Percentiles rank a stretch among this genome's conserved stretches.
Evolutionary conservation across 2,797 vertebrate genomes (phyloP).

Genomic region (Helicolenus hilgendorfi): DNA sequence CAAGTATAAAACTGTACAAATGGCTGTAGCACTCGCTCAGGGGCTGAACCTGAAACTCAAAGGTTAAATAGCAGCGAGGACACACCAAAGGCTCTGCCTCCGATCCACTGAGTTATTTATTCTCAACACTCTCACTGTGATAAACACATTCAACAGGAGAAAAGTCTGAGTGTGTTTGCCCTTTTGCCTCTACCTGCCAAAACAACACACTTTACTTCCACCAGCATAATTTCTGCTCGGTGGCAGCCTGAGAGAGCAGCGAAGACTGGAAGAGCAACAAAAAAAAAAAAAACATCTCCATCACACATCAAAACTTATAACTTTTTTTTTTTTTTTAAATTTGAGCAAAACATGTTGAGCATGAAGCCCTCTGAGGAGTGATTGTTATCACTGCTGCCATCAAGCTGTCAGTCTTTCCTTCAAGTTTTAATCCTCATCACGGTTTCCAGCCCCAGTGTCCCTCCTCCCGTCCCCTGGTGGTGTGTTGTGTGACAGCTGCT

Average conservation of each 20-base stretch:
- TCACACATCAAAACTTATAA: slow-evolving; percentile 22
- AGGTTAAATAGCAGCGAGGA: slow-evolving; percentile 1
- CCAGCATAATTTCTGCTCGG: slow-evolving; percentile 27
- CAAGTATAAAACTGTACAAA: background rate
- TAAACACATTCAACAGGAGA: slow-evolving; percentile 48
- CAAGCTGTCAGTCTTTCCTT: slow-evolving; percentile 39
- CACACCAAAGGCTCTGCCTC: background rate
- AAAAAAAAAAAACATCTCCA: slow-evolving; percentile 24
- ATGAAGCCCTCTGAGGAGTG: slow-evolving; percentile 6
- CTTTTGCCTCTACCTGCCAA: slow-evolving; percentile 55
- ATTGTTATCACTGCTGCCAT: slow-evolving; percentile 30
- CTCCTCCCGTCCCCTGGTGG: slow-evolving; percentile 79
- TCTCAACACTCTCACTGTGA: slow-evolving; percentile 46
- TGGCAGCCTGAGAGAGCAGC: slow-evolving; percentile 28
- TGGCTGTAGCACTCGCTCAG: background rate
- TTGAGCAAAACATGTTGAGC: slow-evolving; percentile 44
- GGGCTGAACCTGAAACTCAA: background rate
- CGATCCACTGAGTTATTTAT: slow-evolving; percentile 30
- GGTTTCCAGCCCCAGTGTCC: slow-evolving; percentile 51
- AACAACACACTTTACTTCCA: slow-evolving; percentile 46
- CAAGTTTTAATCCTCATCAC: slow-evolving; percentile 54
- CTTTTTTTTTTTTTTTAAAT: background rate
- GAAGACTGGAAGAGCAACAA: slow-evolving; percentile 23
- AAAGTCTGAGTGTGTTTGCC: slow-evolving; percentile 41
- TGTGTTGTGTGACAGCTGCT: slow-evolving; percentile 99